Evolutionary conservation across 2,113 vertebrate genomes (phyloP).

Genomic region (Microcebus tavaratra): DNA sequence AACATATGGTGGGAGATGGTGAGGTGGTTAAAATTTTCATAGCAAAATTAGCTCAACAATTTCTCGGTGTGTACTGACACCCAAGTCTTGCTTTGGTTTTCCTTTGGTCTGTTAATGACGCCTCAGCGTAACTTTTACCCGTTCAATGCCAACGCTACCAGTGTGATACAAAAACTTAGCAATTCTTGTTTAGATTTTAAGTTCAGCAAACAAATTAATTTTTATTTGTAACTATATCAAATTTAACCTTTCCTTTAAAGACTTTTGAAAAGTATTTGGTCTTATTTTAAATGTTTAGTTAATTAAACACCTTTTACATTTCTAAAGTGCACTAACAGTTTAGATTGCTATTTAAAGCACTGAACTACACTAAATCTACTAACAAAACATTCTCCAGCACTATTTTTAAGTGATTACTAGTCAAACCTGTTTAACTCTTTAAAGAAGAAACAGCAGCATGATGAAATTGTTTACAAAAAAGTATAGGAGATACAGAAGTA

Average conservation of each 20-base stretch:
- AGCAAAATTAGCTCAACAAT: neutral
- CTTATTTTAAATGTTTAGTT: constrained; percentile 5
- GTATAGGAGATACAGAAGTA: neutral
- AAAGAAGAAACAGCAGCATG: neutral
- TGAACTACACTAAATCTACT: neutral
- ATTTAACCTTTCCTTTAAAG: neutral
- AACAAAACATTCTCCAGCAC: neutral
- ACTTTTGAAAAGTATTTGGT: neutral
- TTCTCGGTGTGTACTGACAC: neutral
- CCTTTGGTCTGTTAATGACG: neutral
- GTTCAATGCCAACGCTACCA: neutral
- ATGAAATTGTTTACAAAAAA: neutral
- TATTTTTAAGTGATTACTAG: neutral
- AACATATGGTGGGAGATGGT: neutral
- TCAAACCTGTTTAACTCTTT: neutral
- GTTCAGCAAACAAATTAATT: neutral
- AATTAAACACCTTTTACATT: neutral
- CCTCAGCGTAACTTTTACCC: neutral
- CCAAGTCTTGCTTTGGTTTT: neutral
- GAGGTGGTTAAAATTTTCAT: neutral
- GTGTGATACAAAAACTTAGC: neutral
- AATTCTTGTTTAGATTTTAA: neutral
- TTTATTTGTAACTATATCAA: neutral
- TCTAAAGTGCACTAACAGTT: neutral
- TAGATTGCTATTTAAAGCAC: neutral